phyloP scores from a whole-genome alignment of 2,888 invertebrate species.

The Drosophila lacicola region DNA sequence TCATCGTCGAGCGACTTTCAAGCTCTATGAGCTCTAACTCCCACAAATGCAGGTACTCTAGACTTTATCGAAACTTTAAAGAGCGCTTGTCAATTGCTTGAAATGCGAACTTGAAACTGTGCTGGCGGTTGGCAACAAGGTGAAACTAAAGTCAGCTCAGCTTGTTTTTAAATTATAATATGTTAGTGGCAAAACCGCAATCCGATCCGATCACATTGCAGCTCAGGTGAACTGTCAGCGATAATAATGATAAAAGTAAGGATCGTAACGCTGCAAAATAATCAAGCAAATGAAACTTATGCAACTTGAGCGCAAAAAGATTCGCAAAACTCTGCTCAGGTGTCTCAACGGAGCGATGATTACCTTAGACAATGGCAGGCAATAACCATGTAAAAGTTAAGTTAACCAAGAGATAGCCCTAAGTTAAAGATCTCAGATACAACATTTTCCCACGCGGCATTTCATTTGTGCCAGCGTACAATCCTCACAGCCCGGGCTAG shows the following conservation, averaged over 20 bases:
- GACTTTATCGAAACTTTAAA: conserved; percentile 13
- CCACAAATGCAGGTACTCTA: neutral
- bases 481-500: conserved; percentile 7
- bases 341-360: conserved; percentile 9
- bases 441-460: conserved; percentile 67
- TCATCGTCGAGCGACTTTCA: conserved; percentile 26
- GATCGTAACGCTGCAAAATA: no score
- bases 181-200: conserved; percentile 48
- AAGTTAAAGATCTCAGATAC: conserved; percentile 19
- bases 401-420: conserved; percentile 2
- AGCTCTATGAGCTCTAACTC: conserved; percentile 9
- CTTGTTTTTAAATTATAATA: conserved; percentile 1
- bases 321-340: conserved; percentile 31
- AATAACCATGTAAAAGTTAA: conserved; percentile 6
- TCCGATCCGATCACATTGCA: conserved; percentile 20
- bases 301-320: conserved; percentile 47
- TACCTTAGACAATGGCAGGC: conserved; percentile 20
- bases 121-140: conserved; percentile 49
- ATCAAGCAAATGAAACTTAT: conserved; percentile 35
- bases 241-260: neutral
- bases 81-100: conserved; percentile 1
- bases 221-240: conserved; percentile 27
- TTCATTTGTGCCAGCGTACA: conserved; percentile 34
- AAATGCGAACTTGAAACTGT: conserved; percentile 35
- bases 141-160: conserved; percentile 35